phyloP scores from a whole-genome alignment of 1,140 invertebrate genomes.

The Nebria ingens region DNA sequence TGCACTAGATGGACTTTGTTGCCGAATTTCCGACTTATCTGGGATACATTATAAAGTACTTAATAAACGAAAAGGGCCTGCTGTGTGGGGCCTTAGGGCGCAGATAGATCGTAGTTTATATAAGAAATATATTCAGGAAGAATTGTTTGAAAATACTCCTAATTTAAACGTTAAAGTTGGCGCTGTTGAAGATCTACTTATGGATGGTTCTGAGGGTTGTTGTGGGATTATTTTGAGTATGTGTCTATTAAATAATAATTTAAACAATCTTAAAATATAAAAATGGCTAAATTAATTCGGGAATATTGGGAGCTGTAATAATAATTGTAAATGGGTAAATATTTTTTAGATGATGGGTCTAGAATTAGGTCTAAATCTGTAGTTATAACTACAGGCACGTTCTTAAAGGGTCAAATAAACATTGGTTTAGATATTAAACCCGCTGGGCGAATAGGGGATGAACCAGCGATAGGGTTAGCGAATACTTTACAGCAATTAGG shows the following conservation, averaged over 20 bases:
- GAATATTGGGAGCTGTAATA: too few relatives aligned
- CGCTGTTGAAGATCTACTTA: slow-evolving; percentile 75
- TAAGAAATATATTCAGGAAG: slow-evolving; percentile 70
- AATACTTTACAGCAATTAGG: slow-evolving; percentile 60
- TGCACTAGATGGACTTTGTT: slow-evolving; percentile 83
- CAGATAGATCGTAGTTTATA: slow-evolving; percentile 85
- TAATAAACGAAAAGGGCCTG: slow-evolving; percentile 68
- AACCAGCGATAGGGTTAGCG: slow-evolving; percentile 70
- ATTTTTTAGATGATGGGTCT: slow-evolving; percentile 46
- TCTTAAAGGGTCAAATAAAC: slow-evolving; percentile 80
- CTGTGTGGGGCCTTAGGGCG: slow-evolving; percentile 83
- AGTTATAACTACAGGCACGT: slow-evolving; percentile 89
- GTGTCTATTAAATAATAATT: slow-evolving; percentile 18
- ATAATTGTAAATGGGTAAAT: too few relatives aligned
- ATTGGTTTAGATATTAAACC: slow-evolving; percentile 67
- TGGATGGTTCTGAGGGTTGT: slow-evolving; percentile 43
- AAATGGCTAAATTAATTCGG: slow-evolving; percentile 14
- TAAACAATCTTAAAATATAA: slow-evolving; percentile 13
- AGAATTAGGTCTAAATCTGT: slow-evolving; percentile 56
- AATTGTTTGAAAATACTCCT: slow-evolving; percentile 51
- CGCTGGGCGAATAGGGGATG: slow-evolving; percentile 80
- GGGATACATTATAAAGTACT: slow-evolving; percentile 67
- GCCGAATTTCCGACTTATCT: slow-evolving; percentile 73
- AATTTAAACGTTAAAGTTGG: slow-evolving; percentile 64
- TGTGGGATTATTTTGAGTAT: slow-evolving; percentile 52